Percentiles rank a stretch among this genome's conserved stretches.
These are phyloP conservation scores for Drosophila obscura DNA, from an alignment of 1,140 invertebrate genomes.

Conservation along the genomic window DNA sequence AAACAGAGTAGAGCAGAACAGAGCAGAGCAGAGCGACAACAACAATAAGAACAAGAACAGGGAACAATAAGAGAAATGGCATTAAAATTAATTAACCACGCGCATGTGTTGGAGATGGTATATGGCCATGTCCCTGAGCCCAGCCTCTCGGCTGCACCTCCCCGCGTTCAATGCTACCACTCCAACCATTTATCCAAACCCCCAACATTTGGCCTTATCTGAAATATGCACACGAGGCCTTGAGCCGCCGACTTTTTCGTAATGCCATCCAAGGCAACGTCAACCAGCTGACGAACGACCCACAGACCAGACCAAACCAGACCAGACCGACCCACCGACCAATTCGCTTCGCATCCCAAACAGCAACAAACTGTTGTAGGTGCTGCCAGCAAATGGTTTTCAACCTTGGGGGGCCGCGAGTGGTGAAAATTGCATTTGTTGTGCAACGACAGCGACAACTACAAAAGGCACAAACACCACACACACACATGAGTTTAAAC, in stretches of 20 bases:
- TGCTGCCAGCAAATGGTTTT: constrained; percentile 11
- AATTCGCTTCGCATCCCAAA: constrained; percentile 19
- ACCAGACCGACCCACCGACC: constrained; percentile 18
- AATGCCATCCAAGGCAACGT: constrained; percentile 64
- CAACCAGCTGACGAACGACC: constrained; percentile 51
- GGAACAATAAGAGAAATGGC: constrained; percentile 56
- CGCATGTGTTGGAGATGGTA: constrained; percentile 51
- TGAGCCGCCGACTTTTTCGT: constrained; percentile 66
- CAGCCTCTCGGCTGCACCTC: constrained; percentile 21
- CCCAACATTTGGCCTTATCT: constrained; percentile 79
- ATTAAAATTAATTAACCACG: constrained; percentile 77
- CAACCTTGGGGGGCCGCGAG: constrained; percentile 54
- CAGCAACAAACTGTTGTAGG: constrained; percentile 55
- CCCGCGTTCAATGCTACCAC: constrained; percentile 31
- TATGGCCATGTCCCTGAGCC: constrained; percentile 72
- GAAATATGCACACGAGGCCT: constrained; percentile 77
- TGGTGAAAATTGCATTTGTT: constrained; percentile 55
- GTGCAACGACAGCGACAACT: constrained; percentile 44
- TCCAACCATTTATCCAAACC: constrained; percentile 54
- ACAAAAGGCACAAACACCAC: constrained; percentile 8
- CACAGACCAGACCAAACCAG: constrained; percentile 4
- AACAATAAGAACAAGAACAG: neutral
- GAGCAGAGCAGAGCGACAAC: no score
- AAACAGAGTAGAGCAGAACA: neutral
- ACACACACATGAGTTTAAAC: constrained; percentile 6